phyloP scores from a whole-genome alignment of 2,113 vertebrate species.

The Erpornis zantholeuca region DNA sequence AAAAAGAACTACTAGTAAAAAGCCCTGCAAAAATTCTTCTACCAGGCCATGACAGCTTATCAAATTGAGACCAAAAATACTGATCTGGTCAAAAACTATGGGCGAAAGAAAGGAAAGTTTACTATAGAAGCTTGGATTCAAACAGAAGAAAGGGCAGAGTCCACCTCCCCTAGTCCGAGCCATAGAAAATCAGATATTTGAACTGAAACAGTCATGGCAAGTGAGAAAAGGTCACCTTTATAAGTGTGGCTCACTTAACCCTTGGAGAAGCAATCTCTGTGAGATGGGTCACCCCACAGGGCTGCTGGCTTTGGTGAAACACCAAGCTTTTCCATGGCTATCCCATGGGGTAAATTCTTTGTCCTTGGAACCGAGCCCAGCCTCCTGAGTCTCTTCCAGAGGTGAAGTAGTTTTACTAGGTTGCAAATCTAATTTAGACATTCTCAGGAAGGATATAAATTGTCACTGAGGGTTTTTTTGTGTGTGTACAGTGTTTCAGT shows the following conservation, averaged over 20 bases:
- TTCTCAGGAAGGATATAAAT: neutral
- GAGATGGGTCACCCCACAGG: neutral
- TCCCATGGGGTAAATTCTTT: neutral
- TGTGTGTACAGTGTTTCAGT: neutral
- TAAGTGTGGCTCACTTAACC: neutral
- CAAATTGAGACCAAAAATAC: neutral
- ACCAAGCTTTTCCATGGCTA: neutral
- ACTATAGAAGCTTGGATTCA: neutral
- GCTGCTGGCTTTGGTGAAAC: neutral
- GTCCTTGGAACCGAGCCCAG: neutral
- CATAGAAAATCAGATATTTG: neutral
- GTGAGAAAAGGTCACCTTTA: neutral
- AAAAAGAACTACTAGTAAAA: neutral
- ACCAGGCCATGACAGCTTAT: neutral
- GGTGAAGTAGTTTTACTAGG: neutral
- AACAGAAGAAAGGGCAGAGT: neutral
- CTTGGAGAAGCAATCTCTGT: neutral
- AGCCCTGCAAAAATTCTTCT: neutral
- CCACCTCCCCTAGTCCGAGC: rapidly evolving
- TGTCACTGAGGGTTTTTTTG: neutral
- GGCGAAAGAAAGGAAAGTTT: neutral
- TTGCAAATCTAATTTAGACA: neutral
- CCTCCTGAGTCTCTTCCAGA: neutral
- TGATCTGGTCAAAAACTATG: neutral
- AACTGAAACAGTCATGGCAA: neutral